phyloP scores from a whole-genome alignment of 2,797 vertebrate species.

The Hypotaenidia philippensis region DNA sequence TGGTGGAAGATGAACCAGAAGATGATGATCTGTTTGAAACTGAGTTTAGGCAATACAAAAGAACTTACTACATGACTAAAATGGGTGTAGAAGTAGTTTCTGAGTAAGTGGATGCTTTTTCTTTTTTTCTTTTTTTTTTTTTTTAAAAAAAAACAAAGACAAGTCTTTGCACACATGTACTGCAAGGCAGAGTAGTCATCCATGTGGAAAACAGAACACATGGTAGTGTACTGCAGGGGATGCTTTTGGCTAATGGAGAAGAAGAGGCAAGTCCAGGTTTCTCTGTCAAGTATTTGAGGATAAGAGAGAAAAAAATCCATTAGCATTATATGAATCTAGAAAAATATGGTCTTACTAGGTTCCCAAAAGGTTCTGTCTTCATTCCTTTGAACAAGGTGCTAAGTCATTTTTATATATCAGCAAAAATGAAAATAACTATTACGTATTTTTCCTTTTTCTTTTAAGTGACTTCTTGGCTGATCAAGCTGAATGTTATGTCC shows the following conservation, averaged over 20 bases:
- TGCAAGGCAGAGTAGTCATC: neutral
- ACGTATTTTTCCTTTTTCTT: neutral
- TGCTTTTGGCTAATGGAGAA: neutral
- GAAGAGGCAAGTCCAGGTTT: neutral
- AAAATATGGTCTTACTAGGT: neutral
- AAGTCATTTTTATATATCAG: neutral
- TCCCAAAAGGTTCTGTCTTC: neutral
- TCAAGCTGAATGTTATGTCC: conserved; percentile 94
- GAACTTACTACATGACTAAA: conserved; percentile 98
- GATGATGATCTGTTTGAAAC: conserved; percentile 97
- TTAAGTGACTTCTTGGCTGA: conserved; percentile 92
- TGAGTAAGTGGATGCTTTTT: conserved; percentile 85
- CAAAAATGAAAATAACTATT: neutral
- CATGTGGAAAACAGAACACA: neutral
- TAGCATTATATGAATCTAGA: neutral
- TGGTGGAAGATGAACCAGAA: conserved; percentile 88
- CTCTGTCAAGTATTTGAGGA: neutral
- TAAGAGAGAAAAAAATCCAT: neutral
- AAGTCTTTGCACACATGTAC: neutral
- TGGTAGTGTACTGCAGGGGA: neutral
- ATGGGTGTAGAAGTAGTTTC: conserved; percentile 96
- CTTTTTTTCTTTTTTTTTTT: neutral
- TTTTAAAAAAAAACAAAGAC: neutral
- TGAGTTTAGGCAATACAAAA: conserved; percentile 97
- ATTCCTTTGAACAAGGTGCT: neutral